Base-by-base conservation (phyloP, 2,888 invertebrate genomes). In the Pycnomerus fuliginosus region DNA sequence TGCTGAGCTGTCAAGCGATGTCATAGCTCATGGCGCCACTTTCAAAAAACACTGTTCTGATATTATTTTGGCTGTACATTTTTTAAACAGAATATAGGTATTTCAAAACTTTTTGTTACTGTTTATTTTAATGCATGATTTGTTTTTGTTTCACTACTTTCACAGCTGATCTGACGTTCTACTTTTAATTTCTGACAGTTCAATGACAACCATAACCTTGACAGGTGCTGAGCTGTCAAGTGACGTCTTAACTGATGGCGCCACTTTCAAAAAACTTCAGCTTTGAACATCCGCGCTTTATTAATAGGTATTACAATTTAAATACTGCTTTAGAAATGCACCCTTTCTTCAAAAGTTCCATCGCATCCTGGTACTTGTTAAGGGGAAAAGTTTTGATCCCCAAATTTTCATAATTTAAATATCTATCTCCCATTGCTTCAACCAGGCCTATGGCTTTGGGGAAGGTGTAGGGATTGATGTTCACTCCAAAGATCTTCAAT, bases 401-500 rank as follows among this genome's bases (percentile, higher is more conserved):
- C 1, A 84, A 67, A 40, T 76, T 79, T 2, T 77, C 71, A 48
- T 78, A 85, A 52, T 78, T 71, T 11, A 85, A 55, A 55, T 85
- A 85, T 16, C 46, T 37, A 53, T 73, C 72, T 0, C 82, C 79
- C 80, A 86, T 79, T 1, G 84, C 79, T 49, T 78, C 77, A 1
- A 85, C 65, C 54, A 83, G 71, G 1, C 78, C 76, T 5, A 86
- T 64, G 1, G 83, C 81, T 55, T 79, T 84, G 0, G 78, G 78
- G 66, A 85, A 85, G 12, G 79, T 78, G 62, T 75, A 83, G 0
- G 84, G 85, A 60, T 86, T 86, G 41, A 85, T 80, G 53, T 80
- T 80, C 0, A 83, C 80, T 0, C 83, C 85, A 22, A 81, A 70
- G 3, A 86, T 70, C 0, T 77, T 80, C 43, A 83, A 36, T 64